Percentiles rank a stretch among this genome's conserved stretches.
phyloP scores from a whole-genome alignment of 2,113 vertebrate genomes.

The Epinephelus lanceolatus region DNA sequence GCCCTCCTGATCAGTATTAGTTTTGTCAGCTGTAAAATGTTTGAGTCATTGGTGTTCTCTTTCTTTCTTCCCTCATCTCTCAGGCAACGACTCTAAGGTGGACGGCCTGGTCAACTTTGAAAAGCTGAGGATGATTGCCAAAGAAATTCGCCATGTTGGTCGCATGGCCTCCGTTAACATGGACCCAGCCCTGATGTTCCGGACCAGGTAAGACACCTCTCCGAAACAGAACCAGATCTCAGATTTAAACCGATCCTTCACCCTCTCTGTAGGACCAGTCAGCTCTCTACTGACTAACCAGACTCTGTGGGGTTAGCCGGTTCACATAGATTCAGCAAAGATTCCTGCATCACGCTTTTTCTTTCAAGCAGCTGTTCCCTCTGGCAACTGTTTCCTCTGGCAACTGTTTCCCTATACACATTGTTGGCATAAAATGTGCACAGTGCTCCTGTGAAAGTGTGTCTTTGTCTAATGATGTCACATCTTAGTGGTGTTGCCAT shows the following conservation, averaged over 20 bases:
- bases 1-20: neutral
- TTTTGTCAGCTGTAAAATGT: neutral
- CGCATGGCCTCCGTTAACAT: slow-evolving; percentile 98
- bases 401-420: slow-evolving; percentile 51
- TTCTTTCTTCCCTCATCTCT: neutral
- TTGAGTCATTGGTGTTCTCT: neutral
- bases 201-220: slow-evolving; percentile 88
- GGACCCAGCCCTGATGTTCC: slow-evolving; percentile 98
- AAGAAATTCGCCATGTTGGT: slow-evolving; percentile 97
- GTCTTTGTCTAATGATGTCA: slow-evolving; percentile 70
- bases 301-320: slow-evolving; percentile 45
- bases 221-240: fast-evolving
- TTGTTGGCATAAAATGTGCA: slow-evolving; percentile 60
- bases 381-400: slow-evolving; percentile 56
- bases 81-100: slow-evolving; percentile 98
- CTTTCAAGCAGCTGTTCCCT: slow-evolving; percentile 66
- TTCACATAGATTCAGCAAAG: slow-evolving; percentile 52
- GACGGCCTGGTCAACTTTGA: slow-evolving; percentile 98
- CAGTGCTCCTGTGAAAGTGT: slow-evolving; percentile 66
- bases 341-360: slow-evolving; percentile 66
- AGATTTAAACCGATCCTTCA: neutral
- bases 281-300: slow-evolving; percentile 48
- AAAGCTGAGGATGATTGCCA: slow-evolving; percentile 99
- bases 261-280: slow-evolving; percentile 32
- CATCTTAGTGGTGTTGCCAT: slow-evolving; percentile 58